Conservation (phyloP, 2,888 invertebrate genomes). For the Scaptomyza polygonia region DNA sequence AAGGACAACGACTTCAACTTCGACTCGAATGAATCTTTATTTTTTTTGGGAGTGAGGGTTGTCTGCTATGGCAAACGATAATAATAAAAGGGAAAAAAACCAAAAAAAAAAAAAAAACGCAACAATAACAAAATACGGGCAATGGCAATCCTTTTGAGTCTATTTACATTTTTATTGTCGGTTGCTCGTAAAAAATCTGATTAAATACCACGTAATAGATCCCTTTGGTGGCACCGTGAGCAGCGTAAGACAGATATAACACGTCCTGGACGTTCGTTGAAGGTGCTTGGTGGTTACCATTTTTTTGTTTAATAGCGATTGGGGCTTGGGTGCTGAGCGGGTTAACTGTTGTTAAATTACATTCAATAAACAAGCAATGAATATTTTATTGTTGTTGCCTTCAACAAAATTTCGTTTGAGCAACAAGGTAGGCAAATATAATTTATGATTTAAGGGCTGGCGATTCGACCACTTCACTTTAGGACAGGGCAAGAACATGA, state of each 20-base stretch:
- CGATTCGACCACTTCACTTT: constrained; percentile 1
- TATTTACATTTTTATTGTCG: constrained; percentile 80
- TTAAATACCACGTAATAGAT: constrained; percentile 81
- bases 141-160: constrained; percentile 74
- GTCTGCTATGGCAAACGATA: constrained; percentile 11
- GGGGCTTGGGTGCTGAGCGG: constrained; percentile 46
- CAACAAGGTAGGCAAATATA: constrained; percentile 61
- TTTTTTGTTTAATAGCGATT: constrained; percentile 47
- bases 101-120: constrained; percentile 14
- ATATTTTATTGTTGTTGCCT: constrained; percentile 82
- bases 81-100: constrained; percentile 22
- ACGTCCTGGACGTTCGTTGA: constrained; percentile 7
- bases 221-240: constrained; percentile 53
- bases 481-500: constrained; percentile 47
- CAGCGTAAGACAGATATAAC: constrained; percentile 3
- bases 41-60: too few species aligned
- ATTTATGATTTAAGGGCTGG: constrained; percentile 59
- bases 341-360: constrained; percentile 81
- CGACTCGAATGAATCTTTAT: constrained; percentile 1
- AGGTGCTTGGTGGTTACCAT: constrained; percentile 10
- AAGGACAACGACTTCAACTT: constrained; percentile 16
- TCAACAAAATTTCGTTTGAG: constrained; percentile 51
- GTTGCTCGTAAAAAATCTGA: constrained; percentile 77
- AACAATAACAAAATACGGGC: constrained; percentile 16
- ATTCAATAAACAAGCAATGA: constrained; percentile 84